phyloP scores from a whole-genome alignment of 2,888 invertebrate genomes.

The Chrysomela aeneicollis region DNA sequence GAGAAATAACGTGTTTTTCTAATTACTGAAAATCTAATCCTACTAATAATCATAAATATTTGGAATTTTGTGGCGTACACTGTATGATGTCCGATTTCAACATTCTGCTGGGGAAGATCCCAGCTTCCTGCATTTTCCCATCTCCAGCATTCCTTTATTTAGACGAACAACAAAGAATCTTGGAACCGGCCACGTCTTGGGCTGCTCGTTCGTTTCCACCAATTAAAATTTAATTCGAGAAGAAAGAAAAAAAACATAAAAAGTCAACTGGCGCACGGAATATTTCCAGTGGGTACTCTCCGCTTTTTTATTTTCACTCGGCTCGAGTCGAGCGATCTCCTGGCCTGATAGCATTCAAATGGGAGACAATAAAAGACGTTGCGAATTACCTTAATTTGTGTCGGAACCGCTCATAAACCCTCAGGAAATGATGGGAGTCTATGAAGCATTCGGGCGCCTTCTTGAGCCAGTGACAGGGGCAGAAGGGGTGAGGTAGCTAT shows the following conservation, averaged over 20 bases:
- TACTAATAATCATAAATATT: no score
- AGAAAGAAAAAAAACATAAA: not conserved
- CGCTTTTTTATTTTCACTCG: not conserved
- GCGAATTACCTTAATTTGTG: conserved; percentile 5
- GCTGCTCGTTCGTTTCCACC: not conserved
- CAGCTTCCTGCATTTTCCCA: no score
- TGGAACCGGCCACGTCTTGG: not conserved
- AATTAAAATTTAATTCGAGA: not conserved
- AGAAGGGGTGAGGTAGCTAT: no score
- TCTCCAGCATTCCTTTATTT: no score
- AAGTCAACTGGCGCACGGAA: not conserved
- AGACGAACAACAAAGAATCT: not conserved
- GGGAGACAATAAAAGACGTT: conserved; percentile 4
- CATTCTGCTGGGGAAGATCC: no score
- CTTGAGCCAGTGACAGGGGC: not conserved
- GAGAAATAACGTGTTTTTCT: no score
- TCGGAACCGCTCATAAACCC: conserved; percentile 1
- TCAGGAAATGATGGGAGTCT: not conserved
- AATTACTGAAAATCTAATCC: no score
- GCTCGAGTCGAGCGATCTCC: not conserved
- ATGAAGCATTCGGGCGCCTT: not conserved
- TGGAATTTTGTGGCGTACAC: no score
- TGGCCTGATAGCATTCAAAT: not conserved
- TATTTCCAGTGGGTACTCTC: not conserved
- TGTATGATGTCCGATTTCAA: no score